Evolutionary conservation across 2,888 invertebrate species (phyloP).

Genomic region (Acronicta psi): DNA sequence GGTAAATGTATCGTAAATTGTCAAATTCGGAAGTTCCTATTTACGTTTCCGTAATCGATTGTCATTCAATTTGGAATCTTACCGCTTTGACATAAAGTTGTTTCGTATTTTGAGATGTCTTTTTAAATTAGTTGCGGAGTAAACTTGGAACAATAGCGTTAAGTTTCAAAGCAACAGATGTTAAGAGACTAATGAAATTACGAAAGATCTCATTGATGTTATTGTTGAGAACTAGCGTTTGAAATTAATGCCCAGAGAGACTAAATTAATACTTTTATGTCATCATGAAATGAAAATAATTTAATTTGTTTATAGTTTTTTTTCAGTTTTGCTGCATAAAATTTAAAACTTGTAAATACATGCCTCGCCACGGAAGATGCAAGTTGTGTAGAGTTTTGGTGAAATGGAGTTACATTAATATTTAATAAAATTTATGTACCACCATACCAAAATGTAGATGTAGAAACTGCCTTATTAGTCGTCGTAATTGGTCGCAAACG

Average conservation of each 20-base stretch:
- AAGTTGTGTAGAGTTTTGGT: too few relatives aligned
- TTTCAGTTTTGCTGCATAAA: too few relatives aligned
- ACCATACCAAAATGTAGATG: too few relatives aligned
- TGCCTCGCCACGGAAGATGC: too few relatives aligned
- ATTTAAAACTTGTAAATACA: too few relatives aligned
- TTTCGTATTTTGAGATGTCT: constrained; percentile 1
- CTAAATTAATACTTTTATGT: constrained; percentile 4
- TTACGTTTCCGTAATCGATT: constrained; percentile 3
- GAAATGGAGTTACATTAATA: too few relatives aligned
- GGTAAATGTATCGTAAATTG: constrained; percentile 64
- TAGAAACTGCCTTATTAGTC: too few relatives aligned
- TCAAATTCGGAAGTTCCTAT: constrained; percentile 52
- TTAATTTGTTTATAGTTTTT: too few relatives aligned
- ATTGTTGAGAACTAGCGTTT: constrained; percentile 26
- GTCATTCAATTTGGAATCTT: constrained; percentile 21
- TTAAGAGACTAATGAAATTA: constrained; percentile 77
- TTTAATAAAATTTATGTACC: too few relatives aligned
- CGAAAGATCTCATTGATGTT: constrained; percentile 46
- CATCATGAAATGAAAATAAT: not conserved
- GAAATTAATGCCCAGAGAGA: constrained; percentile 26
- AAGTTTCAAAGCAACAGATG: constrained; percentile 81
- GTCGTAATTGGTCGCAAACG: too few relatives aligned
- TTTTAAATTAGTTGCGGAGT: constrained; percentile 59
- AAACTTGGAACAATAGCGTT: constrained; percentile 77
- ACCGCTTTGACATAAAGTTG: not conserved